Base-by-base conservation (phyloP, 2,113 vertebrate genomes). In the Psilopsiagon aymara region DNA sequence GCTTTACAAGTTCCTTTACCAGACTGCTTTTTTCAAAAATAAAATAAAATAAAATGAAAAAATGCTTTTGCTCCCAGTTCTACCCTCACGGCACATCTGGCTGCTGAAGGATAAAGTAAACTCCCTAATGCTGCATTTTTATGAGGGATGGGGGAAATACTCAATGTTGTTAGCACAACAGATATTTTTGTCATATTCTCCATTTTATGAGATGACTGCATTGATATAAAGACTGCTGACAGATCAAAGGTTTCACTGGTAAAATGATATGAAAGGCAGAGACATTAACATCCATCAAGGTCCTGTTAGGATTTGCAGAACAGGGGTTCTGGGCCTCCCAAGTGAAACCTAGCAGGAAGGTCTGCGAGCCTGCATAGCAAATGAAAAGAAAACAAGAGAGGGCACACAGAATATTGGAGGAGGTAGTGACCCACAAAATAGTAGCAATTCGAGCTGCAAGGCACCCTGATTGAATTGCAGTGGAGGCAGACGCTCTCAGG, bases 201-300 rank as follows among this genome's bases (percentile, higher is more conserved):
- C 83, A 94, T 98, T 98, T 98, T 98, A 97, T 98, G 97, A 98
- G 97, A 97, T 97, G 96, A 93, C 95, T 97, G 97, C 94, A 59
- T 96, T 98, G 96, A 96, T 96, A 94, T 96, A 97, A 98, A 98
- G 98, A 97, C 98, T 98, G 98, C 98, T 98, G 98, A 98, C 98
- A 98, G 98, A 99, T 99, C 98, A 99, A 99, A 99, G 98, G 96
- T 97, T 96, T 88, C 86, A 87, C 95, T 97, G 98, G 98, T 98
- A 98, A 99, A 99, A 98, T 86, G 97, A 99, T 98, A 98, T 98
- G 98, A 98, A 98, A 98, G 98, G 98, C 98, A 98, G 97, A 98
- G 85, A 98, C 98, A 98, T 98, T 98, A 99, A 98, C 98, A 99
- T 98, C 98, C 98, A 98, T 98, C 98, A 98, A 98, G 98, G 97